Percentiles rank a stretch among this genome's conserved stretches.
Conservation (phyloP, 2,797 vertebrate genomes). For the Sylvia borin region DNA sequence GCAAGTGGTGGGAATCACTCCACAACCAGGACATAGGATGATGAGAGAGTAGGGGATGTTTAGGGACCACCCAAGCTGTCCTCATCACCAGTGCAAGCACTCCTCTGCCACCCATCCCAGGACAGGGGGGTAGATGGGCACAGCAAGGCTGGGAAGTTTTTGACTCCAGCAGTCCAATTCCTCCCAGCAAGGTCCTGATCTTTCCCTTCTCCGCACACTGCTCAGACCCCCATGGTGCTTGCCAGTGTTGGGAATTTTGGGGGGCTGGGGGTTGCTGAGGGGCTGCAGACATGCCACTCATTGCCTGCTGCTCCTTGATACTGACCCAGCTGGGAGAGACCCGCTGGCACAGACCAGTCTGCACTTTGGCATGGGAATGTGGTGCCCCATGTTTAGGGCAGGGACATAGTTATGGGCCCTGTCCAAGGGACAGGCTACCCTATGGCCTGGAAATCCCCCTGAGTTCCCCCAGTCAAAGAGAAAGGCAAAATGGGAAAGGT, state of each 20-base stretch:
- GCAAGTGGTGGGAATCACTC: neutral
- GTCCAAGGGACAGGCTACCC: rapidly evolving
- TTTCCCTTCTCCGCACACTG: neutral
- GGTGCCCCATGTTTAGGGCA: neutral
- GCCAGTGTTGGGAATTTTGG: rapidly evolving
- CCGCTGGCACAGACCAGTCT: rapidly evolving
- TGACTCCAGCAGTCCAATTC: rapidly evolving
- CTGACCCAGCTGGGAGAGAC: neutral
- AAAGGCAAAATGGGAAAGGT: neutral
- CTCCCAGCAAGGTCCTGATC: neutral
- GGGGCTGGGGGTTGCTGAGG: neutral
- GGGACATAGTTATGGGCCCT: rapidly evolving
- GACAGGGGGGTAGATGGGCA: rapidly evolving
- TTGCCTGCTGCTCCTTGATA: neutral
- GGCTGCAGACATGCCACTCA: neutral
- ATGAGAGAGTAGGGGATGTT: neutral
- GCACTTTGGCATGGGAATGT: rapidly evolving
- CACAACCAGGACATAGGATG: rapidly evolving
- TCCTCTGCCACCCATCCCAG: neutral
- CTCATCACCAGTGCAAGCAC: neutral
- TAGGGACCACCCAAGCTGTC: neutral
- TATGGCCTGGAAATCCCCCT: neutral
- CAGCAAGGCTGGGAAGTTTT: neutral
- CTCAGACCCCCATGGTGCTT: rapidly evolving
- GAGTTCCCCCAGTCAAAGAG: neutral